These are phyloP conservation scores for Avahi laniger DNA, from an alignment of 2,797 vertebrate genomes.

Conservation along the genomic window DNA sequence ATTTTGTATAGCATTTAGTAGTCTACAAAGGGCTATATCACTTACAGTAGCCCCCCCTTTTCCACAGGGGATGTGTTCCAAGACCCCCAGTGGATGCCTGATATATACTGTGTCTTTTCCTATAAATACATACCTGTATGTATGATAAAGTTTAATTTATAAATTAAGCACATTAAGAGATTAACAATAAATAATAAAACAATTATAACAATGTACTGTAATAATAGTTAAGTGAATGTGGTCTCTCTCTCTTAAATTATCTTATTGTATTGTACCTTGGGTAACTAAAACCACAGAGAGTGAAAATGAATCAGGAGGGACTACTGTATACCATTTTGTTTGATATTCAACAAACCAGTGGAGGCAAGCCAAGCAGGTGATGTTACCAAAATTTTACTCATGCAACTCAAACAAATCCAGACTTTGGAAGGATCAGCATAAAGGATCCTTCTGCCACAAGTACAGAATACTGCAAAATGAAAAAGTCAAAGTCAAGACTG, in stretches of 20 bases:
- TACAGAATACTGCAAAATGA: conserved; percentile 18
- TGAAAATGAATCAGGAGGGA: not conserved
- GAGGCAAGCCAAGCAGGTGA: conserved; percentile 2
- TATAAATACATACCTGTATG: not conserved
- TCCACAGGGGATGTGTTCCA: not conserved
- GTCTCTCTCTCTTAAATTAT: not conserved
- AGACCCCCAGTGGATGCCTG: not conserved
- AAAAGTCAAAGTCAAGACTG: not conserved
- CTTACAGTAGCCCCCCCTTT: not conserved
- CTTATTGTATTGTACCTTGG: not conserved
- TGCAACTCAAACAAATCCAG: conserved; percentile 20
- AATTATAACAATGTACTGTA: not conserved
- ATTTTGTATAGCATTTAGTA: conserved; percentile 15
- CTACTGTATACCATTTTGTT: not conserved
- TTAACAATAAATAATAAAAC: not conserved
- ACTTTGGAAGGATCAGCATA: not conserved
- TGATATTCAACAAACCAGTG: conserved; percentile 4
- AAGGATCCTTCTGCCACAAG: not conserved
- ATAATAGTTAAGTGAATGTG: not conserved
- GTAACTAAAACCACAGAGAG: not conserved
- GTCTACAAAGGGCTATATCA: not conserved
- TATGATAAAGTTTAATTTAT: not conserved
- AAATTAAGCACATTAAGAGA: not conserved
- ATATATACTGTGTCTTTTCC: not conserved
- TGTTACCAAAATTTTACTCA: not conserved